Evolutionary conservation across 2,888 invertebrate species (phyloP).

Genomic region (Chrysotoxum bicinctum): DNA sequence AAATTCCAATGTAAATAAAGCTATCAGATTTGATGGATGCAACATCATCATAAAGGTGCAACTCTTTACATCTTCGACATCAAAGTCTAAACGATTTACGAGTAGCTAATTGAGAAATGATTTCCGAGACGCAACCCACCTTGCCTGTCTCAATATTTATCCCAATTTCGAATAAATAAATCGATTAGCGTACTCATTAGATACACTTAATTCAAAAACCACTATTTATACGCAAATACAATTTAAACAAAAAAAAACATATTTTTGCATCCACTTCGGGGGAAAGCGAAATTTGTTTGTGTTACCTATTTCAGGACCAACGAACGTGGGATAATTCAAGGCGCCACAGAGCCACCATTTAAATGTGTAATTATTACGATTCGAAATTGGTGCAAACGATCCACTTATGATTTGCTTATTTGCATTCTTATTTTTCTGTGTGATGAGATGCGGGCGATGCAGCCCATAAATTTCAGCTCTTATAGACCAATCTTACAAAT

Average conservation of each 20-base stretch:
- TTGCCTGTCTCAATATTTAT: conserved; percentile 28
- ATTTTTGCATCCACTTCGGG: not conserved
- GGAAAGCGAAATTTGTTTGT: not conserved
- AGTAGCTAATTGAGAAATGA: conserved; percentile 13
- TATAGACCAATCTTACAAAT: not conserved
- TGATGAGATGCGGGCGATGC: conserved; percentile 8
- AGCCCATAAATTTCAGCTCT: not conserved
- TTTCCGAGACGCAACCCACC: not conserved
- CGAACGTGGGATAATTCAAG: conserved; percentile 18
- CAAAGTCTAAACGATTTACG: not conserved
- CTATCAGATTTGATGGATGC: not conserved
- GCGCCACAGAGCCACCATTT: conserved; percentile 2
- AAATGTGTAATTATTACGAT: not conserved
- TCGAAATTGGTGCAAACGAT: conserved; percentile 8
- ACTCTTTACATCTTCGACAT: not conserved
- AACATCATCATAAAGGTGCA: not conserved
- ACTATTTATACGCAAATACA: not conserved
- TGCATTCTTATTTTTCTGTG: not conserved
- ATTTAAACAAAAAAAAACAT: not conserved
- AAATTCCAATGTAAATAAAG: not conserved
- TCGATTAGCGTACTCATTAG: conserved; percentile 46
- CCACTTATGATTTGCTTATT: conserved; percentile 22
- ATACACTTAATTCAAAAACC: conserved; percentile 2
- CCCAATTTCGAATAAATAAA: conserved; percentile 40
- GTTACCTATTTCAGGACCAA: not conserved